phyloP scores from a whole-genome alignment of 1,140 invertebrate genomes.

The Calephelis virginiensis region DNA sequence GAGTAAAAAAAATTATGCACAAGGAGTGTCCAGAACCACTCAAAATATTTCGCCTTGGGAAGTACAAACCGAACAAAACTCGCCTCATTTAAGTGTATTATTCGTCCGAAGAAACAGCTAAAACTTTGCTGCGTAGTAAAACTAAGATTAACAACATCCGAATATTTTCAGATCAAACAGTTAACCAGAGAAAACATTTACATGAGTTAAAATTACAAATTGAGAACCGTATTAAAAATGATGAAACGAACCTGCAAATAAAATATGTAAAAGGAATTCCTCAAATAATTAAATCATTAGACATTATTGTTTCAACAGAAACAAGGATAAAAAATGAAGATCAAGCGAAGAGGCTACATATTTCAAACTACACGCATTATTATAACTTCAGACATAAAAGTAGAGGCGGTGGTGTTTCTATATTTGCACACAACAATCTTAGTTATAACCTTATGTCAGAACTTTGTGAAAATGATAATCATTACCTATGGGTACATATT shows the following conservation, averaged over 20 bases:
- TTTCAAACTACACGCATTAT: constrained; percentile 29
- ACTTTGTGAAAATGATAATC: constrained; percentile 23
- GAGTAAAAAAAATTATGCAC: neutral
- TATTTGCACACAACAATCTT: constrained; percentile 29
- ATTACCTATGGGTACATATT: constrained; percentile 32
- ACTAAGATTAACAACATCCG: neutral
- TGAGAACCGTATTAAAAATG: neutral
- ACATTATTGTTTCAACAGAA: constrained; percentile 27
- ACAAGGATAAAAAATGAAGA: constrained; percentile 30
- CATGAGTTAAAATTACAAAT: constrained; percentile 2
- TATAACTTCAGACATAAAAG: constrained; percentile 28
- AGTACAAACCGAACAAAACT: neutral
- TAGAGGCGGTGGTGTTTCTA: constrained; percentile 35
- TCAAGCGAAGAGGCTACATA: constrained; percentile 19
- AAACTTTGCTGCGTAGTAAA: constrained; percentile 9
- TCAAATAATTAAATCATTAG: constrained; percentile 12
- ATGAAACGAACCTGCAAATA: constrained; percentile 1
- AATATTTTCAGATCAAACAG: constrained; percentile 18
- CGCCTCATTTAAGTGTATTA: constrained; percentile 12
- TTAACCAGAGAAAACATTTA: constrained; percentile 11
- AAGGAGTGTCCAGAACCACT: constrained; percentile 7
- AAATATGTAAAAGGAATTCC: constrained; percentile 14
- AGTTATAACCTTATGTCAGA: constrained; percentile 25
- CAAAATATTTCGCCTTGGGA: constrained; percentile 3
- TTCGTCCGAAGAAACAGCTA: constrained; percentile 16